Percentiles rank a stretch among this genome's conserved stretches.
Conservation (phyloP, 2,797 vertebrate genomes). For the Chelonia mydas region DNA sequence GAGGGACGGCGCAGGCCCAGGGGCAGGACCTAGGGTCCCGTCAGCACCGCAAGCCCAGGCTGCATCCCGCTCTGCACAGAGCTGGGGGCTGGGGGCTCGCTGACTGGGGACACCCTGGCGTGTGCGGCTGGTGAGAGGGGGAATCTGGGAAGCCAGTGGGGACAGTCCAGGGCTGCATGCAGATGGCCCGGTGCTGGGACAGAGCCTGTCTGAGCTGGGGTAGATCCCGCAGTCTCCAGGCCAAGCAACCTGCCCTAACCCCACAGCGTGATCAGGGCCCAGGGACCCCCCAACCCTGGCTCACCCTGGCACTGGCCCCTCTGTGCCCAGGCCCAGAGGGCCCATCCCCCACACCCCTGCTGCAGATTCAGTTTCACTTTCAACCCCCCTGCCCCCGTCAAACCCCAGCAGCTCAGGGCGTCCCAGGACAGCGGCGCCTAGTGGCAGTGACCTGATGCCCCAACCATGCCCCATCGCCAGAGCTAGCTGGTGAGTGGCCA, state of each 20-base stretch:
- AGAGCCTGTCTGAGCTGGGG: background rate
- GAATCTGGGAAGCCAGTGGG: too few species aligned
- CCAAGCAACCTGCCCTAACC: too few species aligned
- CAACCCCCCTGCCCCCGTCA: background rate
- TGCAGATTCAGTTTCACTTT: background rate
- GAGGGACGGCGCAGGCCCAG: background rate
- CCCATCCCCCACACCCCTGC: background rate
- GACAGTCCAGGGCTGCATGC: background rate
- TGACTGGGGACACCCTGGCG: too few species aligned
- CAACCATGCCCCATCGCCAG: background rate
- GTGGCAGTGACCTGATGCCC: background rate
- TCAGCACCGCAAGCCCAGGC: too few species aligned
- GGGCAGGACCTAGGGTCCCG: background rate
- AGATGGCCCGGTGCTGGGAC: background rate
- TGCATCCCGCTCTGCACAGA: too few species aligned
- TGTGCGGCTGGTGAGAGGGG: too few species aligned
- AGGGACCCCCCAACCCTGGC: background rate
- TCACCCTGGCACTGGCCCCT: background rate
- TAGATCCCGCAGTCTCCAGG: background rate
- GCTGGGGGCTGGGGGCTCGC: too few species aligned
- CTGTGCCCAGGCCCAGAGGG: fast-evolving
- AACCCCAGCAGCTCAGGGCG: background rate
- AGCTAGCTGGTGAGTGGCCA: background rate
- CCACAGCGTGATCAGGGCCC: background rate
- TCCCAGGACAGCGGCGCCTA: background rate